Evolutionary conservation across 2,113 vertebrate genomes (phyloP), one percentile per base, ranked within the genome.

Genomic region (Alligator mississippiensis): DNA sequence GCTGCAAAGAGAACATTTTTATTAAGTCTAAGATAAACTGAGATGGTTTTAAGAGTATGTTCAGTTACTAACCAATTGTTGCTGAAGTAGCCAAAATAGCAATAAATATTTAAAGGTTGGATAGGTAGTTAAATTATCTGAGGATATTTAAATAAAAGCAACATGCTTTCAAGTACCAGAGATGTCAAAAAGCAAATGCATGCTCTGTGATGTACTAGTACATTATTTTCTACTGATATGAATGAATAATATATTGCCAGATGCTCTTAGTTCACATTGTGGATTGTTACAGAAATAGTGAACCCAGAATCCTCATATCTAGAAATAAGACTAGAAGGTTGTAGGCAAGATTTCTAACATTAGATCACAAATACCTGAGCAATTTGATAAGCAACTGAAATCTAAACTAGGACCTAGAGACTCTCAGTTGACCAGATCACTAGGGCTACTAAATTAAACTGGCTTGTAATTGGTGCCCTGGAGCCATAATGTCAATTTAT

Each of bases 121-220:
- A 18, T 17, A 22, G 6, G 6, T 19, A 89, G 66, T 93, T 62
- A 6, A 85, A 84, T 80, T 64, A 60, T 27, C 61, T 82, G 14
- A 11, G 5, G 12, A 84, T 90, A 77, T 88, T 28, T 62, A 87
- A 84, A 28, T 78, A 93, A 93, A 93, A 92, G 88, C 21, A 80
- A 22, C 27, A 88, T 70, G 85, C 24, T 74, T 15, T 83, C 63
- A 90, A 76, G 61, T 4, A 87, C 9, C 1, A 16, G 58, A 60
- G 19, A 68, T 60, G 55, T 64, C 62, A 63, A 47, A 66, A 87
- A 59, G 18, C 57, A 82, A 77, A 89, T 28, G 21, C 55, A 54
- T 63, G 30, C 9, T 66, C n/a, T 54, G 28, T 62, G 24, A 57
- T 18, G 47, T 58, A 75, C 58, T 76, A 82, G 27, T 58, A 68